Evolutionary conservation across 30 jellyfish, hydroid and myxozoan species (phyloP).

Genomic region (Hydractinia symbiolongicarpus): DNA sequence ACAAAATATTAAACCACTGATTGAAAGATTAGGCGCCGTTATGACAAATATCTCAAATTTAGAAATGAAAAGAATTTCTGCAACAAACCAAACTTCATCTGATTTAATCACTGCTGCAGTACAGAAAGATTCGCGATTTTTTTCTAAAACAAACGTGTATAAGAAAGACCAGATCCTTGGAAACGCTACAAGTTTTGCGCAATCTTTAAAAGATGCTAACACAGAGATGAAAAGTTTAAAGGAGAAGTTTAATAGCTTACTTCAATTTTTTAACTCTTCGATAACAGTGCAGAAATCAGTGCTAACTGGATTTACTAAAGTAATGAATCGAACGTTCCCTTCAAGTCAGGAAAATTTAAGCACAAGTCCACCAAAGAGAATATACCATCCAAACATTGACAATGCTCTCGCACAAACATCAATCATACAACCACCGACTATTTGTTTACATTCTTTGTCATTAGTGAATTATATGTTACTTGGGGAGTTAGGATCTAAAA

Average conservation of each 20-base stretch:
- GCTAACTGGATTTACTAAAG: neutral
- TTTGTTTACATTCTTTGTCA: conserved; percentile 43
- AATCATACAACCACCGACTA: neutral
- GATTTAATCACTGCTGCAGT: neutral
- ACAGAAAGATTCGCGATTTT: too few relatives aligned
- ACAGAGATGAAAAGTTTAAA: neutral
- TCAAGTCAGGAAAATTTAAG: neutral
- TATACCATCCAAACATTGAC: neutral
- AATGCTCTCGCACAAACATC: too few relatives aligned
- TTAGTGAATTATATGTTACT: conserved; percentile 33
- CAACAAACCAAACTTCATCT: neutral
- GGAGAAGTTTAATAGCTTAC: conserved; percentile 1
- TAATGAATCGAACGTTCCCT: too few relatives aligned
- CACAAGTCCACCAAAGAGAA: neutral
- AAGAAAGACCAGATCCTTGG: neutral
- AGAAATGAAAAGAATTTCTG: neutral
- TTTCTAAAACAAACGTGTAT: neutral
- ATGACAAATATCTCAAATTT: conserved; percentile 4
- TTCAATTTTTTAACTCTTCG: conserved; percentile 2
- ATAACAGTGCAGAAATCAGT: neutral
- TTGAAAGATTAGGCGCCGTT: conserved; percentile 19
- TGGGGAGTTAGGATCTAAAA: conserved; percentile 52
- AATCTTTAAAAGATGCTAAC: neutral
- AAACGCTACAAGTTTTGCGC: neutral
- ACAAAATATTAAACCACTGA: conserved; percentile 15